Evolutionary conservation across 2,113 vertebrate species (phyloP).

Genomic region (Podiceps cristatus): DNA sequence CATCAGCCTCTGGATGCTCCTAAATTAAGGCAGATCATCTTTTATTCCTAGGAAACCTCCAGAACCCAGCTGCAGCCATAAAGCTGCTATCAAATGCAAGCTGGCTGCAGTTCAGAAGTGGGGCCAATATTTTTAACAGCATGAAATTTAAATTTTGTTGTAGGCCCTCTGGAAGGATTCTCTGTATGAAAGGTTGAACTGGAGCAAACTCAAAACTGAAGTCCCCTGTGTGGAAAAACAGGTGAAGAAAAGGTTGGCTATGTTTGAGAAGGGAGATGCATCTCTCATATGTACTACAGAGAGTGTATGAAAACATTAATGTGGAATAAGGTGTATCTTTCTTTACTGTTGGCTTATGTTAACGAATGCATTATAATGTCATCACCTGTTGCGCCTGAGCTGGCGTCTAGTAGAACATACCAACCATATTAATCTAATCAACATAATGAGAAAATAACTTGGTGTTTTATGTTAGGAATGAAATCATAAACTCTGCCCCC

Average conservation of each 20-base stretch:
- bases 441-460: not conserved
- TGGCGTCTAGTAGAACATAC: not conserved
- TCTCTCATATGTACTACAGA: not conserved
- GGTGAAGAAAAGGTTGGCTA: not conserved
- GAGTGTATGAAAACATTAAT: not conserved
- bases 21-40: slow-evolving; percentile 17
- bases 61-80: slow-evolving; percentile 29
- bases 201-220: slow-evolving; percentile 16
- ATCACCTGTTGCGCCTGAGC: not conserved
- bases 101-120: not conserved
- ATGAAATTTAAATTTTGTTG: slow-evolving; percentile 22
- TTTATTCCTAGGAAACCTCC: not conserved
- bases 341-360: not conserved
- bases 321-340: not conserved
- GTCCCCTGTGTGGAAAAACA: not conserved
- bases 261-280: not conserved
- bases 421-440: not conserved
- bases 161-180: slow-evolving; percentile 11
- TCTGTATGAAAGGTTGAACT: not conserved
- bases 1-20: not conserved
- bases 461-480: not conserved
- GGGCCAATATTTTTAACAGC: slow-evolving; percentile 24
- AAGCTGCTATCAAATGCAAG: slow-evolving; percentile 14
- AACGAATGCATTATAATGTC: not conserved
- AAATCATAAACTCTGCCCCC: not conserved